A percentile compares a stretch with the other conserved stretches of the same genome.
These are phyloP conservation scores for Schrankia costaestrigalis DNA, from an alignment of 2,888 invertebrate genomes.

Conservation along the genomic window DNA sequence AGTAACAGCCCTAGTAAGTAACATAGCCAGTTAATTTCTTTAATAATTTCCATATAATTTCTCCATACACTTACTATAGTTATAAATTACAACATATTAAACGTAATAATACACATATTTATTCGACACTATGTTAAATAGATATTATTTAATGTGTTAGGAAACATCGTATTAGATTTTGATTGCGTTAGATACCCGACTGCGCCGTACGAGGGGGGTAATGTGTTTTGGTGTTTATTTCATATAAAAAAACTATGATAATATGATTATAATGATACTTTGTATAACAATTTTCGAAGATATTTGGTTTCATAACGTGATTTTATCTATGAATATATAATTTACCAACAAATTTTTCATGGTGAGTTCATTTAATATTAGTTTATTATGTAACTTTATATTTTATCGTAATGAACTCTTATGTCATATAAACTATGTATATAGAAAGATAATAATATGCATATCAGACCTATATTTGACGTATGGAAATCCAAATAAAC, in stretches of 20 bases:
- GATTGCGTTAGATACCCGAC: constrained; percentile 25
- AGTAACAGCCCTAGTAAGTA: too few relatives aligned
- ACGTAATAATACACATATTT: constrained; percentile 37
- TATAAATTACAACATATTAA: constrained; percentile 42
- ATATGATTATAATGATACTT: constrained; percentile 29
- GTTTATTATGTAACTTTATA: not conserved
- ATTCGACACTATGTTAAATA: constrained; percentile 29
- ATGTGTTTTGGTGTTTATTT: constrained; percentile 32
- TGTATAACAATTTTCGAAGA: constrained; percentile 4
- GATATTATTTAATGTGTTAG: constrained; percentile 26
- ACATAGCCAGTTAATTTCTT: too few relatives aligned
- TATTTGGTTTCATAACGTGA: constrained; percentile 16
- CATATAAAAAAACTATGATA: constrained; percentile 31
- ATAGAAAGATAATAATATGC: too few relatives aligned
- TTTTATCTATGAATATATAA: constrained; percentile 5
- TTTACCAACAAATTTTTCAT: too few relatives aligned
- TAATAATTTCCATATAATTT: constrained; percentile 17
- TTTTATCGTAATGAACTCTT: not conserved
- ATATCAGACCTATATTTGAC: too few relatives aligned
- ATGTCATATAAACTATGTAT: too few relatives aligned
- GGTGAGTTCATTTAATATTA: too few relatives aligned
- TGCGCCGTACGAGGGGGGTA: constrained; percentile 18
- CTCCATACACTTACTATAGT: constrained; percentile 33
- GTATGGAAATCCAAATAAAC: too few relatives aligned
- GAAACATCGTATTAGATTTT: constrained; percentile 24